A percentile compares a stretch with the other conserved stretches of the same genome.
These are phyloP conservation scores for Ceratotherium simum DNA, from an alignment of 2,113 vertebrate genomes.

Conservation along the genomic window DNA sequence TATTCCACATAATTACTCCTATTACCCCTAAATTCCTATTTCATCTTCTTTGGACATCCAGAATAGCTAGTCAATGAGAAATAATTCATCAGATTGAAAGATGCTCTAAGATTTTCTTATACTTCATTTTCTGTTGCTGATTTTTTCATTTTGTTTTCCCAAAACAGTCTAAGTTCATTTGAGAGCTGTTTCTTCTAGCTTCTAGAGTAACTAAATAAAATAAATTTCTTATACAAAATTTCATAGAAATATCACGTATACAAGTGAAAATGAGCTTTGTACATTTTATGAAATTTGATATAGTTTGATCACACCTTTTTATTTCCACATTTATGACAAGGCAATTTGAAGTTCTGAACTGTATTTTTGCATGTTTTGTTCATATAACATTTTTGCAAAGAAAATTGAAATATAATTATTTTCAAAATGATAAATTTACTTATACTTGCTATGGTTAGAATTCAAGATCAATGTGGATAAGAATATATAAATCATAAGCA, in stretches of 20 bases:
- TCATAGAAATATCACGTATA: neutral
- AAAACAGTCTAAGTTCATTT: neutral
- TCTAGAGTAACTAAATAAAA: slow-evolving; percentile 66
- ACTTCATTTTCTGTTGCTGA: neutral
- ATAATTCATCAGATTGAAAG: neutral
- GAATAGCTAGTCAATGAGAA: neutral
- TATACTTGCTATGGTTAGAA: neutral
- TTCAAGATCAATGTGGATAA: neutral
- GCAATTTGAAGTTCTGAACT: neutral
- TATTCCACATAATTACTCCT: neutral
- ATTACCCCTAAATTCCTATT: neutral
- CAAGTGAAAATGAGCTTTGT: neutral
- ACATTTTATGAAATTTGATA: neutral
- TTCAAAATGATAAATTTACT: neutral
- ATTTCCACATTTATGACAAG: neutral
- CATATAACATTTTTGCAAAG: neutral
- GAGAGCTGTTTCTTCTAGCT: slow-evolving; percentile 65
- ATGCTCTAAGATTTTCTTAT: neutral
- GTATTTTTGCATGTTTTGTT: neutral
- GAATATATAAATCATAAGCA: neutral
- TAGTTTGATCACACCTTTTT: neutral
- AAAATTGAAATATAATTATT: neutral
- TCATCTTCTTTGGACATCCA: neutral
- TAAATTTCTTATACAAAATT: neutral
- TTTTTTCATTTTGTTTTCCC: slow-evolving; percentile 16